Base-by-base conservation (phyloP, 2,888 invertebrate species). In the Oeneis ivallda region DNA sequence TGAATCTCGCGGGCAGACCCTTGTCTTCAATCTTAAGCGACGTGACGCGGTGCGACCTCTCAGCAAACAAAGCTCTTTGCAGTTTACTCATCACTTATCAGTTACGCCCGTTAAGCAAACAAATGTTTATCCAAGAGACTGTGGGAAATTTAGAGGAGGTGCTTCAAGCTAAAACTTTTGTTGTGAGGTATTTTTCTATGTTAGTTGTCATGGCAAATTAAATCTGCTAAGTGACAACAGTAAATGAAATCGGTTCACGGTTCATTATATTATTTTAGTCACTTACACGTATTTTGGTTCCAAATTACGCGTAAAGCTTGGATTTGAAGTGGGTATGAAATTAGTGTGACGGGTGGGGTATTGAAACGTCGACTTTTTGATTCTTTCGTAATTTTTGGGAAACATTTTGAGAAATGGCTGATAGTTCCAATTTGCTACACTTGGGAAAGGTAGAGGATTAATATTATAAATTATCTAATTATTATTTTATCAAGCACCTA, bases 31-130 rank as follows among this genome's bases (percentile, higher is more conserved):
- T 11, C 32, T 6, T 7, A 52, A 13, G n/a, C 15, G 34, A 34
- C 34, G 37, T 10, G 54, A 15, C 15, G 39, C 39, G n/a, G 17
- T 39, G 56, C 5, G 17, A 17, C 11, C 11, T 56, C 10, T 11
- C 2, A 64, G 15, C 32, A 50, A 53, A 58, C 45, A 58, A 39
- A 54, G 32, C 54, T 41, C 37, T 54, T 39, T 39, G 41, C 56
- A 56, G 56, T 56, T 56, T 56, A 39, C 39, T 39, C 17, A 17
- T 19, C 11, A 19, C 0, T 53, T 15, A 50, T 50, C 49, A 32
- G 15, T 2, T 58, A 47, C 37, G 49, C 60, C 60, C 60, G 60
- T 50, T 59, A 59, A 39, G 49, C 37, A 59, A 59, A 59, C 32
- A 59, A 34, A n/a, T 26, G n/a, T 54, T 34, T n/a, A 13, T 5